phyloP scores from a whole-genome alignment of 2,888 invertebrate species.

The Dendrolimus houi region DNA sequence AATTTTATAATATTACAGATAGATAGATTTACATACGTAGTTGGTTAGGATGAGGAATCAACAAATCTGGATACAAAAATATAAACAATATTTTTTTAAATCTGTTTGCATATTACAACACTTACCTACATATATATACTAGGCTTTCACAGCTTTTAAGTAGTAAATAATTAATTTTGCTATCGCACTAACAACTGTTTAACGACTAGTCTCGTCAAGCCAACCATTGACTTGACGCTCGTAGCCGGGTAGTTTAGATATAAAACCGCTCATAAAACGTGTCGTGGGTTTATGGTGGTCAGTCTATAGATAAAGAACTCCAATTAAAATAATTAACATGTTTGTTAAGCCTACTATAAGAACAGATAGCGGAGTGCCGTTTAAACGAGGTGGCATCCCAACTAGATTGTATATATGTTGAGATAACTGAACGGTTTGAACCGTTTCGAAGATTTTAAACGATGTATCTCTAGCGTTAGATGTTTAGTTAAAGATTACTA shows the following conservation, averaged over 20 bases:
- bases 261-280: constrained; percentile 24
- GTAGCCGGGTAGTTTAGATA: constrained; percentile 2
- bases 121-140: too few species aligned
- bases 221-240: neutral
- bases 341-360: constrained; percentile 7
- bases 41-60: too few species aligned
- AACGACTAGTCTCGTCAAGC: neutral
- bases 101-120: too few species aligned
- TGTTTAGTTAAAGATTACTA: neutral
- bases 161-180: neutral
- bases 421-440: neutral
- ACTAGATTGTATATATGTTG: neutral
- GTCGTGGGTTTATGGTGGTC: constrained; percentile 32
- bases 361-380: neutral
- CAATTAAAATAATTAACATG: constrained; percentile 38
- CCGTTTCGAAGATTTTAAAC: neutral
- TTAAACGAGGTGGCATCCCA: neutral
- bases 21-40: too few species aligned
- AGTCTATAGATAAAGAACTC: constrained; percentile 36
- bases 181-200: neutral
- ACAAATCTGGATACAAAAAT: too few species aligned
- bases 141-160: too few species aligned
- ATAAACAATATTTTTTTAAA: too few species aligned
- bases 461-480: neutral
- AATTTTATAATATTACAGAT: too few species aligned